A percentile compares a stretch with the other conserved stretches of the same genome.
Evolutionary conservation across 2,113 vertebrate species (phyloP).

Genomic region (Isichthys henryi): DNA sequence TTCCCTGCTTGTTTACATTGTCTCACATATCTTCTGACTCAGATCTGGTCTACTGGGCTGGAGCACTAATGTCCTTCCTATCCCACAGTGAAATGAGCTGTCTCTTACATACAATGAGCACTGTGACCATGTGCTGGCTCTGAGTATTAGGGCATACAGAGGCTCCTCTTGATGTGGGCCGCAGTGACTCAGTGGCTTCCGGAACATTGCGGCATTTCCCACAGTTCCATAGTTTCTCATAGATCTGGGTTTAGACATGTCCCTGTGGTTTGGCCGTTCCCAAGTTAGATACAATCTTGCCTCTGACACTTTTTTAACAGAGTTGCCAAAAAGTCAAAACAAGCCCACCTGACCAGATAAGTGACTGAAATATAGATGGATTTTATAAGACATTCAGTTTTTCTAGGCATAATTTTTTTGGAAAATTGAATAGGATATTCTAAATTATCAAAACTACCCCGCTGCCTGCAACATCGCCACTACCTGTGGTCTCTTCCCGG

Average conservation of each 20-base stretch:
- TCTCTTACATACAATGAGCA: not conserved
- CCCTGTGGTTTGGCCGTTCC: not conserved
- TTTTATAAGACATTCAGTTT: not conserved
- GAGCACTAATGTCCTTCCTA: not conserved
- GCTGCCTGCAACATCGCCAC: too few species aligned
- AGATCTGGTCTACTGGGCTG: not conserved
- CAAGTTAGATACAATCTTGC: not conserved
- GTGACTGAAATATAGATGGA: not conserved
- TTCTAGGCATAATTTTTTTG: not conserved
- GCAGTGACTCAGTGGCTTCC: conserved; percentile 14
- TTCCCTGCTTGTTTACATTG: conserved; percentile 20
- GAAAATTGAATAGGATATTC: not conserved
- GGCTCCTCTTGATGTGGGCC: not conserved
- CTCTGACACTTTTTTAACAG: not conserved
- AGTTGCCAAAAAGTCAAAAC: not conserved
- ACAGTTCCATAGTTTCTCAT: not conserved
- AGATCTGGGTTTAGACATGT: conserved; percentile 9
- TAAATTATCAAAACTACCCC: too few species aligned
- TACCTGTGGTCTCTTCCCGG: too few species aligned
- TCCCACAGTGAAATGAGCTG: not conserved
- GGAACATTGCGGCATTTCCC: not conserved
- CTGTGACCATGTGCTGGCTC: not conserved
- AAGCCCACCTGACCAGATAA: not conserved
- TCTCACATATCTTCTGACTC: conserved; percentile 15
- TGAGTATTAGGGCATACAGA: conserved; percentile 3